Percentiles rank a stretch among this genome's conserved stretches.
Evolutionary conservation across 2,113 vertebrate species (phyloP).

Genomic region (Psilopsiagon aurifrons): DNA sequence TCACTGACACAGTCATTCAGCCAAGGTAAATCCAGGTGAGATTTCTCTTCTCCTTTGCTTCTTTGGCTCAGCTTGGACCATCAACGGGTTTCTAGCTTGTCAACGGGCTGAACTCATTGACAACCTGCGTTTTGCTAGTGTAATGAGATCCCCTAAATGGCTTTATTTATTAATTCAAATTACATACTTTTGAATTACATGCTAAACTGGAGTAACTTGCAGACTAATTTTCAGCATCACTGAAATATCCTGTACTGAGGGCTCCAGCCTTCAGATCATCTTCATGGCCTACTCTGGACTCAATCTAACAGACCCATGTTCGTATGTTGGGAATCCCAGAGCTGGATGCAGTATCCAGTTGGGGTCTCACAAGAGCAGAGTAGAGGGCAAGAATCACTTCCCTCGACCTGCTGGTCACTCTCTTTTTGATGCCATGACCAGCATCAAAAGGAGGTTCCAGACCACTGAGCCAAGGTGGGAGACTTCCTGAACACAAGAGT

Average conservation of each 20-base stretch:
- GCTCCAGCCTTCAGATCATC: neutral
- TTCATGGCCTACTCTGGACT: neutral
- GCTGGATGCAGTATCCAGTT: neutral
- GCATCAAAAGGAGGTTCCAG: neutral
- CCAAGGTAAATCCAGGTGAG: neutral
- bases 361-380: neutral
- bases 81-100: neutral
- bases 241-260: neutral
- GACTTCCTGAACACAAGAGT: neutral
- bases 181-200: slow-evolving; percentile 35
- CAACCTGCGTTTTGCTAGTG: slow-evolving; percentile 13
- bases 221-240: slow-evolving; percentile 1
- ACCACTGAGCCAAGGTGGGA: neutral
- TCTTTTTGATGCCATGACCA: neutral
- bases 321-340: neutral
- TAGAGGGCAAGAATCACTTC: neutral
- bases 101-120: neutral
- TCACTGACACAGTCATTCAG: fast-evolving
- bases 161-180: slow-evolving; percentile 58
- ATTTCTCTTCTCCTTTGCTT: neutral
- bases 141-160: slow-evolving; percentile 34
- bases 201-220: slow-evolving; percentile 24
- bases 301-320: neutral
- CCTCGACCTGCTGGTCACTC: neutral
- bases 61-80: neutral